Percentiles rank a stretch among this genome's conserved stretches.
phyloP scores from a whole-genome alignment of 2,797 vertebrate genomes.

The Alfaro cultratus region DNA sequence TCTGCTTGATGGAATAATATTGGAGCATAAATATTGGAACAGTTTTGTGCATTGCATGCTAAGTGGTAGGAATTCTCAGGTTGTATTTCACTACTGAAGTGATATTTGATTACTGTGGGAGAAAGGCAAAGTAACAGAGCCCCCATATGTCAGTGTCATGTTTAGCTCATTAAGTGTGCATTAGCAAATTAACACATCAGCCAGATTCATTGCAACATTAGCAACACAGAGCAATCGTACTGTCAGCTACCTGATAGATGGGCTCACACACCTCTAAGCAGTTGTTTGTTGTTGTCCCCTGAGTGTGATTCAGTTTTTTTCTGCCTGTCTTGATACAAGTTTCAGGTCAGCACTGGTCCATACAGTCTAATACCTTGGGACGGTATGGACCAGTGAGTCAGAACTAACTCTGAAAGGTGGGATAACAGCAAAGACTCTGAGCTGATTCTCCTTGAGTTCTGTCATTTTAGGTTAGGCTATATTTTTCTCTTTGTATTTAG shows the following conservation, averaged over 20 bases:
- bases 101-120: not conserved
- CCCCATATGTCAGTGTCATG: not conserved
- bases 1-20: slow-evolving; percentile 1
- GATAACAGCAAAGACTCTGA: slow-evolving; percentile 36
- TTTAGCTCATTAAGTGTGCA: slow-evolving; percentile 5
- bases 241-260: not conserved
- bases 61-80: not conserved
- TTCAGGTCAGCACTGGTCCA: slow-evolving; percentile 19
- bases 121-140: not conserved
- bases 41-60: not conserved
- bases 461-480: not conserved
- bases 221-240: not conserved
- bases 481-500: not conserved
- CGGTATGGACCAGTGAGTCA: slow-evolving; percentile 42
- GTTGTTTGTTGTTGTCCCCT: slow-evolving; percentile 18
- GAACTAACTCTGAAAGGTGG: slow-evolving; percentile 46
- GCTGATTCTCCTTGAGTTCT: slow-evolving; percentile 36
- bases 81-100: not conserved
- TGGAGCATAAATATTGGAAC: not conserved
- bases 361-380: slow-evolving; percentile 33
- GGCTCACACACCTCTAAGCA: not conserved
- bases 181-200: slow-evolving; percentile 6
- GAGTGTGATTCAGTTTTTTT: not conserved
- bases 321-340: slow-evolving; percentile 9
- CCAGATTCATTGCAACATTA: slow-evolving; percentile 5